These are phyloP conservation scores for Drosophila vallismaia DNA, from an alignment of 2,888 invertebrate species.

Conservation along the genomic window DNA sequence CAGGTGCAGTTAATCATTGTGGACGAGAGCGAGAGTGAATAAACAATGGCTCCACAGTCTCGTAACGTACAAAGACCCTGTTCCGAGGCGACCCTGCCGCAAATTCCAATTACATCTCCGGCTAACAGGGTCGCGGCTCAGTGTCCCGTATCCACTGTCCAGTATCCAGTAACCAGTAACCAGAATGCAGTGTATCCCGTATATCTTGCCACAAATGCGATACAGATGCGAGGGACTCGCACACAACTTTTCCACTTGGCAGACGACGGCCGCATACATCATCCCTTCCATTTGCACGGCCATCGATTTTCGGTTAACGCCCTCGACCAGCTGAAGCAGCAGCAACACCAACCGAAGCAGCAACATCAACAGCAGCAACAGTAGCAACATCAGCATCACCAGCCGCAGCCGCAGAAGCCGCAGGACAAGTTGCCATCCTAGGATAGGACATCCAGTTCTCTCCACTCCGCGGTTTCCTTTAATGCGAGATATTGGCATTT, in stretches of 20 bases:
- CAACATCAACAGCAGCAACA: constrained; percentile 56
- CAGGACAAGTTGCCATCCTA: constrained; percentile 46
- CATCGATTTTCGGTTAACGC: constrained; percentile 81
- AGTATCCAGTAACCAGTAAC: neutral
- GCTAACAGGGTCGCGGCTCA: constrained; percentile 18
- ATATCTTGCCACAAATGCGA: constrained; percentile 36
- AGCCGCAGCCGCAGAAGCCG: constrained; percentile 64
- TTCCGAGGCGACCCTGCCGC: constrained; percentile 42
- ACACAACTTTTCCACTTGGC: constrained; percentile 67
- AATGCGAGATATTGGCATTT: constrained; percentile 65
- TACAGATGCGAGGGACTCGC: constrained; percentile 37
- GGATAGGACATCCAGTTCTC: constrained; percentile 45
- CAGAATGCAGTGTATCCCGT: constrained; percentile 1
- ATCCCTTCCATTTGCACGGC: constrained; percentile 83
- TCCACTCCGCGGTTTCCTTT: constrained; percentile 28
- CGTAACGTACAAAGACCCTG: constrained; percentile 9
- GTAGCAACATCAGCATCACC: constrained; percentile 47
- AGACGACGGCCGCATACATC: constrained; percentile 73
- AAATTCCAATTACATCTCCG: constrained; percentile 73
- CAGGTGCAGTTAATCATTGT: constrained; percentile 81
- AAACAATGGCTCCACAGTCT: constrained; percentile 57
- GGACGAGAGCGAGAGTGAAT: constrained; percentile 77
- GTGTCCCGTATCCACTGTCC: neutral
- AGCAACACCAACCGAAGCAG: constrained; percentile 54
- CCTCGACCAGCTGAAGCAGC: constrained; percentile 64